Conservation (phyloP, 2,797 vertebrate species). For the Gymnothorax javanicus region DNA sequence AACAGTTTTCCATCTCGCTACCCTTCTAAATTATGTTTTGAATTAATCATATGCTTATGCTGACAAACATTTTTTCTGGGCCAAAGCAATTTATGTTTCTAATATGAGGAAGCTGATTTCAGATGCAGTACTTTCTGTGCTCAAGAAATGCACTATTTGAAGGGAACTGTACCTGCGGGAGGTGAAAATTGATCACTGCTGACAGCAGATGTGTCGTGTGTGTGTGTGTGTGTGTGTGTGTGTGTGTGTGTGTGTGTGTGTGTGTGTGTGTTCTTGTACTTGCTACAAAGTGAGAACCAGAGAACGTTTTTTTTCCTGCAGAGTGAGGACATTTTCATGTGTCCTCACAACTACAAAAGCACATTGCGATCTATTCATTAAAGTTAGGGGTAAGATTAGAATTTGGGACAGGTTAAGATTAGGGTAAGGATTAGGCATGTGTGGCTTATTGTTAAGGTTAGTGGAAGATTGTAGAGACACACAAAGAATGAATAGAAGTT, state of each 20-base stretch:
- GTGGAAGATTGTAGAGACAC: too few relatives aligned
- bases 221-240: neutral
- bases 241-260: neutral
- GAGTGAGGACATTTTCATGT: too few relatives aligned
- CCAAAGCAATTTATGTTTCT: conserved; percentile 5
- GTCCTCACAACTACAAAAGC: too few relatives aligned
- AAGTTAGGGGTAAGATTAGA: too few relatives aligned
- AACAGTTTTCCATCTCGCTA: conserved; percentile 13
- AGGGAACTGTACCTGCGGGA: neutral
- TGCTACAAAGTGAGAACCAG: too few relatives aligned
- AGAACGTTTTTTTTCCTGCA: too few relatives aligned
- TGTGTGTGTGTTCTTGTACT: neutral
- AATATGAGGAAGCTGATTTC: neutral
- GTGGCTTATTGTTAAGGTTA: too few relatives aligned
- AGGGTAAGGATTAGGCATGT: too few relatives aligned
- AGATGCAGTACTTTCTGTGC: neutral
- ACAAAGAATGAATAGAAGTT: too few relatives aligned
- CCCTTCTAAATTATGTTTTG: conserved; percentile 19
- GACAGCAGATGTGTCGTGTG: neutral
- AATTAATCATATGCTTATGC: conserved; percentile 18
- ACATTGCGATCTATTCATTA: too few relatives aligned
- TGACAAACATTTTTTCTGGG: conserved; percentile 11
- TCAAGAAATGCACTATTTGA: conserved; percentile 1
- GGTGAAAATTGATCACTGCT: neutral
- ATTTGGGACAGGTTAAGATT: too few relatives aligned